Evolutionary conservation across 2,888 invertebrate species (phyloP).

Genomic region (Nebria brevicollis): DNA sequence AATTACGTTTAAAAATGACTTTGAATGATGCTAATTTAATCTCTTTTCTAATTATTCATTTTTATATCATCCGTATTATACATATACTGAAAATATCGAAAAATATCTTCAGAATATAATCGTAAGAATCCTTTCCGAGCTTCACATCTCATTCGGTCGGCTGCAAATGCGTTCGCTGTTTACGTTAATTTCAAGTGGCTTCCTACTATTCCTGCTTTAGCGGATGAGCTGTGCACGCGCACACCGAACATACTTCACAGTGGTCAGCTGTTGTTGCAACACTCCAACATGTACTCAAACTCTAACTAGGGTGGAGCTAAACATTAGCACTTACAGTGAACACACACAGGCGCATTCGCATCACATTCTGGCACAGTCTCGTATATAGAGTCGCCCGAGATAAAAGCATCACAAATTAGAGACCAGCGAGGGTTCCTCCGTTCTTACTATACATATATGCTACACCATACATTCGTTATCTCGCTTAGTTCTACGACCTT

Average conservation of each 20-base stretch:
- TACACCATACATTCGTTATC: not conserved
- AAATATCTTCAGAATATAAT: no score
- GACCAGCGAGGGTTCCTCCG: conserved; percentile 12
- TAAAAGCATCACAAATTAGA: conserved; percentile 46
- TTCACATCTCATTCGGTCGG: no score
- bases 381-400: conserved; percentile 21
- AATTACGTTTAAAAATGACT: not conserved
- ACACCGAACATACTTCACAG: not conserved
- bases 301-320: conserved; percentile 5
- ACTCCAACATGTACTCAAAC: not conserved
- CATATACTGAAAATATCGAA: no score
- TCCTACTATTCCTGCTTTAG: conserved; percentile 20
- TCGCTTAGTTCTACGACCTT: not conserved
- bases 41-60: no score
- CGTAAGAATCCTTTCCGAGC: no score
- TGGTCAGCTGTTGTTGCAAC: conserved; percentile 26
- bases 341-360: conserved; percentile 10
- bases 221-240: not conserved
- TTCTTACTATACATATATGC: not conserved
- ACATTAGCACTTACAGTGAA: conserved; percentile 39
- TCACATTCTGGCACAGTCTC: conserved; percentile 18
- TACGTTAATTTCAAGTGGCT: not conserved
- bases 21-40: no score
- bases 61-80: no score
- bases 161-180: no score